Base-by-base conservation (phyloP, 2,888 invertebrate species). In the Ethmia dodecea region DNA sequence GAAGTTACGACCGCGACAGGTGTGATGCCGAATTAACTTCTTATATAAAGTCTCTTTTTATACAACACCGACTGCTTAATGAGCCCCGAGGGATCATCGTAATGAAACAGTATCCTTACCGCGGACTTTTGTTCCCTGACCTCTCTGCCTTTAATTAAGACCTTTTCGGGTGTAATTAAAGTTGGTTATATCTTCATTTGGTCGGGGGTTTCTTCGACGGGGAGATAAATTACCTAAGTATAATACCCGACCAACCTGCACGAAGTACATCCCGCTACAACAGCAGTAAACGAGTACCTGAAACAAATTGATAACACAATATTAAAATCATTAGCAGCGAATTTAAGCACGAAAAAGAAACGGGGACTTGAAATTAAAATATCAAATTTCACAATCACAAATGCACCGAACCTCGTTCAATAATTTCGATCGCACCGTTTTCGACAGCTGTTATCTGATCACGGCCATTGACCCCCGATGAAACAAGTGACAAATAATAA, bases 11-110 rank as follows among this genome's bases (percentile, higher is more conserved):
- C 62, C 74, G 67, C 60, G 81, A 81, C 84, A 84, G 84, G 84
- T 86, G 84, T 75, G 80, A 80, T 76, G 73, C 61, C 66, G 76
- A 83, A 84, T 86, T 81, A 83, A 84, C 79, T 76, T 79, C 73
- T 79, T 78, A 75, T 79, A 80, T 77, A 81, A 77, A 75, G 68
- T 68, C 68, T 54, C 72, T 76, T 83, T 81, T 83, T 81, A 75
- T 76, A 72, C 75, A 78, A 64, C 67, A 66, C 69, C 67, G 72
- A 68, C 76, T 62, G 56, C 67, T 78, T 79, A 80, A 79, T 79
- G 76, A 81, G 68, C 60, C 62, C 58, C n/a, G 45, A 52, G 72
- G 76, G 76, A 73, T 75, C 71, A 70, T 61, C 48, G 68, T 78
- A 78, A 80, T 74, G 72, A 73, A 74, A 68, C 65, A 64, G 70